Conservation (phyloP, 2,113 vertebrate genomes). For the Chloropsis hardwickii region DNA sequence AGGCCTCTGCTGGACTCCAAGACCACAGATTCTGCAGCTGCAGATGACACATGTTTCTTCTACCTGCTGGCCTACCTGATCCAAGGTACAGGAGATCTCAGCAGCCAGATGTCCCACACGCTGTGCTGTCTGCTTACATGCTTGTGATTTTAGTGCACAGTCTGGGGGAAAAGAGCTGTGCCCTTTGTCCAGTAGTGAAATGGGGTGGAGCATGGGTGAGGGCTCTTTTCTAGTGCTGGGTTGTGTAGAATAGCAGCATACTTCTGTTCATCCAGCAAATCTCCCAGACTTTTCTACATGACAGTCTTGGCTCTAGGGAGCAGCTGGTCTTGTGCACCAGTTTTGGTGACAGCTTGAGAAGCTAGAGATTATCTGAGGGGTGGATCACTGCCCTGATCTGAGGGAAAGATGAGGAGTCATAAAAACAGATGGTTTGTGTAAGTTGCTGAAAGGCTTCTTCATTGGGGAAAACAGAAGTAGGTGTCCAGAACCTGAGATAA, state of each 20-base stretch:
- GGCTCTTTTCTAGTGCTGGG: not conserved
- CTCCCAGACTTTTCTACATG: not conserved
- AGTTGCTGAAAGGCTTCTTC: not conserved
- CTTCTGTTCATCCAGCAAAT: not conserved
- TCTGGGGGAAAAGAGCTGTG: not conserved
- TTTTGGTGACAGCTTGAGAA: not conserved
- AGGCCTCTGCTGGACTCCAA: constrained; percentile 62
- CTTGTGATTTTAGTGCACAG: not conserved
- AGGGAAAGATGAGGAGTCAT: not conserved
- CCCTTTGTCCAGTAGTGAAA: not conserved
- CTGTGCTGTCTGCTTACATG: not conserved
- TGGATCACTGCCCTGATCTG: not conserved
- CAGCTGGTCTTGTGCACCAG: not conserved
- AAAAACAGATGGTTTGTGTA: not conserved
- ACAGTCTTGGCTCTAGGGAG: not conserved
- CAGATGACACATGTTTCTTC: constrained; percentile 63
- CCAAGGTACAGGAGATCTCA: constrained; percentile 70
- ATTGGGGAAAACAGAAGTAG: not conserved
- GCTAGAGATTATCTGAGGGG: not conserved
- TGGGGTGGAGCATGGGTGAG: not conserved
- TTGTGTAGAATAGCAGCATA: not conserved
- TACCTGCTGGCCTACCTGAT: constrained; percentile 83
- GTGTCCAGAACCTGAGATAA: not conserved
- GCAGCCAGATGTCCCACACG: not conserved
- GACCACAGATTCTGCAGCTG: constrained; percentile 63